Base-by-base conservation (phyloP, 2,113 vertebrate genomes). In the Oryzias javanicus region DNA sequence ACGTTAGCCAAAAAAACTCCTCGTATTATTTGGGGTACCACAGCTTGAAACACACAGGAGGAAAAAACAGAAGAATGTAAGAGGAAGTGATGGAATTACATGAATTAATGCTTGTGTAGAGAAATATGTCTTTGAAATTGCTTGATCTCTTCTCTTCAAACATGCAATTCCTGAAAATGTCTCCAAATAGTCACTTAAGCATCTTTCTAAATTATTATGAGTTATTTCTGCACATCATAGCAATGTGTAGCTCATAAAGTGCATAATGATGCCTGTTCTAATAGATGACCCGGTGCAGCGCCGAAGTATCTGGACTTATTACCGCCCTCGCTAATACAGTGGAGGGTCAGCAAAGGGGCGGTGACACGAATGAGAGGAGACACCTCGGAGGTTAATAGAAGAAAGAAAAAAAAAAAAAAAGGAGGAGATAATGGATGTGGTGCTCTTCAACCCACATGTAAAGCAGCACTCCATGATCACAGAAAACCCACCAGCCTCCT, bases 271-370 rank as follows among this genome's bases (percentile, higher is more conserved):
- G 51, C 53, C 72, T 50, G 59, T 55, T 76, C 70, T 62, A 72
- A 76, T 60, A 73, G 60, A 71, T 70, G 66, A 79, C 75, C 76
- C 72, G 62, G 59, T 29, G 42, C 29, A 74, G 50, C 79, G 61
- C 73, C 74, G 61, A 74, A 69, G 79, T 79, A 62, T 49, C 50
- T 2, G 18, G 53, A 69, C 60, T 67, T 76, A 81, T 79, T 79
- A 64, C 59, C 57, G 25, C 64, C 49, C 70, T 54, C 48, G 49
- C 57, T 68, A 24, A 69, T 72, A 51, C 60, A 41, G 59, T 42
- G 45, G 53, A 48, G 70, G 59, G 55, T 55, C n/a, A 60, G 42
- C 45, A 49, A 56, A 61, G 24, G 42, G 25, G 64, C 55, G 20
- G 51, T 55, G 67, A 50, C 62, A 52, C 57, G 17, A 72, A 76